These are phyloP conservation scores for Globodera ellingtonae DNA, from an alignment of 1,140 invertebrate genomes.

Conservation along the genomic window DNA sequence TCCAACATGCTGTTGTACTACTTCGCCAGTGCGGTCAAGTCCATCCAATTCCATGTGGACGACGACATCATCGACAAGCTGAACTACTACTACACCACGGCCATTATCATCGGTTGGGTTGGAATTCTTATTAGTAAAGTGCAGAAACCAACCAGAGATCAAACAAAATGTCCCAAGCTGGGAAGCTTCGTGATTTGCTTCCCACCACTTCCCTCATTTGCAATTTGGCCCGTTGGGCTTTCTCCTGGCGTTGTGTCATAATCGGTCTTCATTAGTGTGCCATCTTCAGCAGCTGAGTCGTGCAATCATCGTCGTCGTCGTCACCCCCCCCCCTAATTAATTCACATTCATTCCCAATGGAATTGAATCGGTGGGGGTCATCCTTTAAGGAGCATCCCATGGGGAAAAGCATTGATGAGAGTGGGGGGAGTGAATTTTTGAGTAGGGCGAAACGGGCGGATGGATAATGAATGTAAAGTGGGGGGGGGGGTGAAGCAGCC, in stretches of 20 bases:
- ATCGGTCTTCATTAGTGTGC: neutral
- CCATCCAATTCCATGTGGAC: slow-evolving; percentile 65
- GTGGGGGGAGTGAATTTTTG: neutral
- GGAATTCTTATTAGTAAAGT: no score
- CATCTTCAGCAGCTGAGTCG: neutral
- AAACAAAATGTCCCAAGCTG: no score
- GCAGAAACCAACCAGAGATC: no score
- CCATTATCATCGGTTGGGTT: slow-evolving; percentile 61
- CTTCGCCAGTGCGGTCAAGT: slow-evolving; percentile 59
- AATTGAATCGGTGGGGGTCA: neutral
- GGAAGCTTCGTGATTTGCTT: no score
- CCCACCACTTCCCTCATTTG: no score
- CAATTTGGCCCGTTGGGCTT: no score
- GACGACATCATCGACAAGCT: slow-evolving; percentile 66
- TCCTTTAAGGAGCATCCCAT: no score
- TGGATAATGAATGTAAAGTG: neutral
- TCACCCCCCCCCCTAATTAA: neutral
- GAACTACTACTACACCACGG: slow-evolving; percentile 65
- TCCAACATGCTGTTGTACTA: slow-evolving; percentile 26
- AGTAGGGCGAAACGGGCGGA: neutral
- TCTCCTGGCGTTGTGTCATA: no score
- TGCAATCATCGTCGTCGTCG: neutral
- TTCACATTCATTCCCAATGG: neutral
- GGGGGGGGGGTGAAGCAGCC: neutral
- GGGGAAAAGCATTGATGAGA: no score